Evolutionary conservation across 2,888 invertebrate genomes (phyloP), one percentile per base, ranked within the genome.

Genomic region (Hirtodrosophila alboralis): DNA sequence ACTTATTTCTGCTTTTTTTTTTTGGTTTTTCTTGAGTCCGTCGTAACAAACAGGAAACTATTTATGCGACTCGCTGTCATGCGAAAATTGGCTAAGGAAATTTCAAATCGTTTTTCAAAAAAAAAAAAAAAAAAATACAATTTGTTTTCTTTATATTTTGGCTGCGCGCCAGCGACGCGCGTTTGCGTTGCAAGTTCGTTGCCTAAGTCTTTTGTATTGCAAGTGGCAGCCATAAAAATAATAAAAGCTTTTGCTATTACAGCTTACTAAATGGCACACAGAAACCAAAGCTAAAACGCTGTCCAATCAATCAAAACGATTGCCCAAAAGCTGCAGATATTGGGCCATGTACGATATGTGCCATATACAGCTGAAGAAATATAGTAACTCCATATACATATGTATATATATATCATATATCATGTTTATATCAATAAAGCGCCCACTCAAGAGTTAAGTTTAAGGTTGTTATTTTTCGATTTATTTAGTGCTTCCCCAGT

Each of bases 21-120:
- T 56, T 36, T 37, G 31, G 8, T 51, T 40, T 37, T 44, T 30
- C 54, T 44, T 34, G 60, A 38, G 73, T 72, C 61, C 68, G 65
- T 68, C 75, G 84, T 83, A 83, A 79, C 68, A 83, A 79, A 83
- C 79, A 75, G 79, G 79, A 80, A 80, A 76, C 80, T 44, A 44
- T 68, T 61, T 59, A 61, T 61, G 52, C 67, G 53, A 67, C 53
- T 56, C 47, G 71, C 62, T 65, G 73, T 59, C 63, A 71, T 66
- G 68, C 76, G 64, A 73, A 79, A 83, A 83, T 83, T 83, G 67
- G 76, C 79, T 61, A 70, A 78, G 83, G 83, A 79, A 79, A 78
- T 72, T 64, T 65, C 40, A 63, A 63, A 51, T 12, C 6, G 34
- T 52, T 45, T 53, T 45, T n/a, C n/a, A n/a, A n/a, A n/a, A n/a